Conservation (phyloP, 2,888 invertebrate species). For the Exocentrus adspersus region DNA sequence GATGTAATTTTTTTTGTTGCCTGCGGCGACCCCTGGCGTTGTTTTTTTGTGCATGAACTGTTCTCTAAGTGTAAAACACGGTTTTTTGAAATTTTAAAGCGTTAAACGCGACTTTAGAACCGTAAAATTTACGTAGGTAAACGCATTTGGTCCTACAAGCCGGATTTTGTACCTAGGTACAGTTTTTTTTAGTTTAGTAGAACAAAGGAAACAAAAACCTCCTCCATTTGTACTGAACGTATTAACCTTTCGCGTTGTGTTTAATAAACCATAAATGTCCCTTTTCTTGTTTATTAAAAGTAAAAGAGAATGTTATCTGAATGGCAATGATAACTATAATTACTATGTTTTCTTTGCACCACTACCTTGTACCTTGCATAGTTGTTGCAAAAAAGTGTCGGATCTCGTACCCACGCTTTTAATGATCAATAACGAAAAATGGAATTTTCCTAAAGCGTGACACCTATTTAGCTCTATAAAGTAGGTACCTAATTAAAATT, state of each 20-base stretch:
- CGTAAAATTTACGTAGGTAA: too few relatives aligned
- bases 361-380: neutral
- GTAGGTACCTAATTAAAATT: too few relatives aligned
- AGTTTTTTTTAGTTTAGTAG: too few relatives aligned
- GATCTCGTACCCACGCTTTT: too few relatives aligned
- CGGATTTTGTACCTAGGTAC: neutral
- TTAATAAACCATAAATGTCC: neutral
- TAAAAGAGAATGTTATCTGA: neutral
- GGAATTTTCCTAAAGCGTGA: too few relatives aligned
- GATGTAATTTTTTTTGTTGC: slow-evolving; percentile 19
- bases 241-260: neutral
- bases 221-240: too few relatives aligned
- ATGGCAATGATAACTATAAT: neutral
- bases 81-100: slow-evolving; percentile 8
- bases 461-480: too few relatives aligned
- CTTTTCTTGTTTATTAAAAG: neutral
- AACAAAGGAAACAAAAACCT: too few relatives aligned
- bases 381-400: too few relatives aligned
- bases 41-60: slow-evolving; percentile 8
- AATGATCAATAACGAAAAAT: too few relatives aligned
- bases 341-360: neutral
- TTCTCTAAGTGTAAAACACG: neutral
- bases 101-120: too few relatives aligned
- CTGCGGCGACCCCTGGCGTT: slow-evolving; percentile 16
- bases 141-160: neutral